Percentiles rank a stretch among this genome's conserved stretches.
phyloP scores from a whole-genome alignment of 1,140 invertebrate species.

The Streblospio benedicti region DNA sequence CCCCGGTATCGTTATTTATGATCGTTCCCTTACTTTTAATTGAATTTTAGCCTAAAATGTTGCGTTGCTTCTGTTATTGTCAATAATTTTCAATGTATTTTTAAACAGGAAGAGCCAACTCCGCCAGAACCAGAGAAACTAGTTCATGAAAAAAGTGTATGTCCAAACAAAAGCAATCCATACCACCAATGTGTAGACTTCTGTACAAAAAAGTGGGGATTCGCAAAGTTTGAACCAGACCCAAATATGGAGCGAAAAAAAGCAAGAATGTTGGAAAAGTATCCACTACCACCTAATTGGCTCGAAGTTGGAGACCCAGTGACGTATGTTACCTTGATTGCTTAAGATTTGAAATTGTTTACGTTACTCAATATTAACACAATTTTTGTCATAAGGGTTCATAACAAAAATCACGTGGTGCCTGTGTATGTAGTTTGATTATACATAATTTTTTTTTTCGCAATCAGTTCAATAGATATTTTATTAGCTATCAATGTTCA shows the following conservation, averaged over 20 bases:
- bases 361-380: no score
- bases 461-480: no score
- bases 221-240: slow-evolving; percentile 52
- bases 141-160: slow-evolving; percentile 54
- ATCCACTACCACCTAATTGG: slow-evolving; percentile 87
- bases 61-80: no score
- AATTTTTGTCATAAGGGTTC: no score
- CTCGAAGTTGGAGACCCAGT: slow-evolving; percentile 85
- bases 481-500: no score
- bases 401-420: no score
- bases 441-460: no score
- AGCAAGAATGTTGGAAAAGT: slow-evolving; percentile 66
- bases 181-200: slow-evolving; percentile 84
- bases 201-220: slow-evolving; percentile 82
- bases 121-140: slow-evolving; percentile 6
- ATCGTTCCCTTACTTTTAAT: slow-evolving; percentile 8
- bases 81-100: no score
- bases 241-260: slow-evolving; percentile 28
- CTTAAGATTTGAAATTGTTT: background rate
- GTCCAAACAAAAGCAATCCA: slow-evolving; percentile 93
- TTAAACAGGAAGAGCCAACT: no score
- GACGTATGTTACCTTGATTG: slow-evolving; percentile 52
- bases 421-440: no score
- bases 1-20: no score
- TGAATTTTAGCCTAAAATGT: slow-evolving; percentile 10